phyloP scores from a whole-genome alignment of 1,140 invertebrate species.

The Pinna nobilis region DNA sequence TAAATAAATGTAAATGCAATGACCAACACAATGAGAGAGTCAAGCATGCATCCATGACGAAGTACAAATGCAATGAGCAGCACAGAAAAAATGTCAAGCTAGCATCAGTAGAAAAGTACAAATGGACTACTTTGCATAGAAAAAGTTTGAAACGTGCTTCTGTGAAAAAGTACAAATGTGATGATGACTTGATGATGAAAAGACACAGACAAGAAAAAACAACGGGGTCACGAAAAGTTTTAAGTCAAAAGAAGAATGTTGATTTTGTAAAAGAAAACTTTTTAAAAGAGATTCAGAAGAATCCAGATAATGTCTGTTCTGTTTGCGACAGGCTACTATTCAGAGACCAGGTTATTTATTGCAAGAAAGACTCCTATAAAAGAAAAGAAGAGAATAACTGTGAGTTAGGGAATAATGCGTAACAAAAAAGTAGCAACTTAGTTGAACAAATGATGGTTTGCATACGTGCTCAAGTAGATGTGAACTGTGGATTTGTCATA shows the following conservation, averaged over 20 bases:
- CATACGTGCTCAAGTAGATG: constrained; percentile 1
- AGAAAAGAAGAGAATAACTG: not conserved
- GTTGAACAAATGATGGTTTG: not conserved
- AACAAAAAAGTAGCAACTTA: not conserved
- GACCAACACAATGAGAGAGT: not conserved
- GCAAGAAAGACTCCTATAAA: not conserved
- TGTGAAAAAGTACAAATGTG: not conserved
- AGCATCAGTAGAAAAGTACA: not conserved
- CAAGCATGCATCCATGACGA: not conserved
- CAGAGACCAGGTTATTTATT: constrained; percentile 20
- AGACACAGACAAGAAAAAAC: not conserved
- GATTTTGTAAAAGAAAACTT: constrained; percentile 20
- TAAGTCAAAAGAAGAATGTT: not conserved
- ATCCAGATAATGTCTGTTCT: constrained; percentile 22
- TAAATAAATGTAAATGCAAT: not conserved
- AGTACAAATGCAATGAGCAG: not conserved
- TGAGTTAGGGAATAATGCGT: not conserved
- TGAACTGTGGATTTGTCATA: constrained; percentile 26
- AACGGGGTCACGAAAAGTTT: not conserved
- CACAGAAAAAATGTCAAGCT: not conserved
- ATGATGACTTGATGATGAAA: not conserved
- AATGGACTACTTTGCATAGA: not conserved
- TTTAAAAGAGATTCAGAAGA: not conserved
- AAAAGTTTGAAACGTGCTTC: not conserved
- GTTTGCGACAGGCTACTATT: constrained; percentile 25